These are phyloP conservation scores for Aporrectodea caliginosa DNA, from an alignment of 1,140 invertebrate species.

Conservation along the genomic window DNA sequence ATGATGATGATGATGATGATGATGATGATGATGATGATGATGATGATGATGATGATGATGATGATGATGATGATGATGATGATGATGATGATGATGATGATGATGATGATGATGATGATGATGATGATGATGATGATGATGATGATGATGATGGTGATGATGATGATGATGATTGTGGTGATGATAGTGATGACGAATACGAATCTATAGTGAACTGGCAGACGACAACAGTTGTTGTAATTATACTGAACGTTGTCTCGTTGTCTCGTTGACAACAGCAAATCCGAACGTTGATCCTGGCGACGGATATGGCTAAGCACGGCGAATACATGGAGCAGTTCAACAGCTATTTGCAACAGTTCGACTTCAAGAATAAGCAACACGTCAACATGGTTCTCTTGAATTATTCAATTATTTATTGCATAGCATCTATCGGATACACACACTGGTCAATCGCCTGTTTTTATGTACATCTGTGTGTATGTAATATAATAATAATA, in stretches of 20 bases:
- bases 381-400: constrained; percentile 77
- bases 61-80: neutral
- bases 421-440: no score
- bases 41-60: neutral
- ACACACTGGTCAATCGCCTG: no score
- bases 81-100: neutral
- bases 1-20: neutral
- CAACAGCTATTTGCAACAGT: constrained; percentile 48
- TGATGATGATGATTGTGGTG: no score
- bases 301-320: constrained; percentile 82
- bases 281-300: constrained; percentile 70
- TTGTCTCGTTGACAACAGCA: no score
- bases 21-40: neutral
- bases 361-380: constrained; percentile 70
- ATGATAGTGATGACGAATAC: no score
- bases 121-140: constrained; percentile 1
- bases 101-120: neutral
- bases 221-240: no score
- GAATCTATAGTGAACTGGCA: no score
- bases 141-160: neutral
- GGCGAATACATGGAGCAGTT: constrained; percentile 79
- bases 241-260: no score
- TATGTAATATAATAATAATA: no score
- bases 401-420: no score
- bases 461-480: no score